These are phyloP conservation scores for Fabriciana adippe DNA, from an alignment of 2,888 invertebrate genomes.

Conservation along the genomic window DNA sequence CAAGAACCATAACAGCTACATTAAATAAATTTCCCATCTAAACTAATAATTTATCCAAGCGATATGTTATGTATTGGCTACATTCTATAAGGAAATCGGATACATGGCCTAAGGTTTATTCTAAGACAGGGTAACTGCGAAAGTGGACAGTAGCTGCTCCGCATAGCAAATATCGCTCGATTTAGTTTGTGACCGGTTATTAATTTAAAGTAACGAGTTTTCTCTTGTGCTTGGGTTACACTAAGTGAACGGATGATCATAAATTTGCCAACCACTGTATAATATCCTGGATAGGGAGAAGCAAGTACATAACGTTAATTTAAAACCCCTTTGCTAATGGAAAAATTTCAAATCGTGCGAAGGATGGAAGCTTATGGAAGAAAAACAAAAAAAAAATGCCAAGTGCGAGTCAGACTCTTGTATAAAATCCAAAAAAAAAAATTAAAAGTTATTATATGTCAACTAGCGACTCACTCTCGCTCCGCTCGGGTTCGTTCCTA, in stretches of 20 bases:
- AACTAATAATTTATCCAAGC: constrained; percentile 1
- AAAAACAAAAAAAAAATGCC: too few species aligned
- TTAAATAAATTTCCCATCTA: not conserved
- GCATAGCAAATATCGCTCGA: constrained; percentile 41
- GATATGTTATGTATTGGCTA: constrained; percentile 3
- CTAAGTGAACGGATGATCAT: constrained; percentile 10
- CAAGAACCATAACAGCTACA: not conserved
- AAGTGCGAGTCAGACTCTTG: too few species aligned
- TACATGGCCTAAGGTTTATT: constrained; percentile 23
- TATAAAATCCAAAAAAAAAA: too few species aligned
- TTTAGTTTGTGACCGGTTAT: constrained; percentile 43
- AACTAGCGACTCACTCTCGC: too few species aligned
- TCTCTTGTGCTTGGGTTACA: constrained; percentile 21
- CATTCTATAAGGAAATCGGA: constrained; percentile 24
- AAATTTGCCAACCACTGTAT: not conserved
- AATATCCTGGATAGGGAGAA: not conserved
- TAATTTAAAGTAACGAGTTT: constrained; percentile 41
- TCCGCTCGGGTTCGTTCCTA: too few species aligned
- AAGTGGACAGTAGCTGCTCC: constrained; percentile 43
- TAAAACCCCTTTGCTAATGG: too few species aligned
- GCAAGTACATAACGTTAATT: not conserved
- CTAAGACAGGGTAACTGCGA: constrained; percentile 23
- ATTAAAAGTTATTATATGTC: too few species aligned
- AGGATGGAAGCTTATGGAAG: too few species aligned
- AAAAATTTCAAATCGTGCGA: too few species aligned